Conservation (phyloP, 1,140 invertebrate species). For the Metaphire vulgaris region DNA sequence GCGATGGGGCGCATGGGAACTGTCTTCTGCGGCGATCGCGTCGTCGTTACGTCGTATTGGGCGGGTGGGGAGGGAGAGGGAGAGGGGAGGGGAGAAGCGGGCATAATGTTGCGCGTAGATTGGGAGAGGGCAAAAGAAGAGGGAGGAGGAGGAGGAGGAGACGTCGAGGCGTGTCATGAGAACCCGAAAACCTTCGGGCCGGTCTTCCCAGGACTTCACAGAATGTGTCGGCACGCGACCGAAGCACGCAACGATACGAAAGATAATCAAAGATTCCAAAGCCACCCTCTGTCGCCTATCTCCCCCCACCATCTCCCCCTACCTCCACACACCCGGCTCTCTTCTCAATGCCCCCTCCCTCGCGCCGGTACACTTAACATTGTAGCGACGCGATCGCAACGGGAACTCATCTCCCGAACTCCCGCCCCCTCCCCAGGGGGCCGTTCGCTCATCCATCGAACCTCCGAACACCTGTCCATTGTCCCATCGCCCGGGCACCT, state of each 20-base stretch:
- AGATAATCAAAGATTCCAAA: too few species aligned
- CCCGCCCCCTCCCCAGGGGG: not conserved
- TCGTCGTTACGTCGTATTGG: too few species aligned
- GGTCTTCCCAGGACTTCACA: not conserved
- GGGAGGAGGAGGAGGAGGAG: not conserved
- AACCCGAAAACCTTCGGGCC: not conserved
- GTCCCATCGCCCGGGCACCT: not conserved
- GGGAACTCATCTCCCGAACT: too few species aligned
- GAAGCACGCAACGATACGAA: not conserved
- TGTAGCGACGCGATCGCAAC: too few species aligned
- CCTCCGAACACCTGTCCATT: not conserved
- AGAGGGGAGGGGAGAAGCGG: not conserved
- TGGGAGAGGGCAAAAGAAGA: not conserved
- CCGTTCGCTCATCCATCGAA: not conserved
- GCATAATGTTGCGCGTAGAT: not conserved
- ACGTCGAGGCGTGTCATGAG: not conserved
- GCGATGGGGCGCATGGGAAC: too few species aligned
- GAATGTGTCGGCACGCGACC: not conserved
- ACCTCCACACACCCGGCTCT: too few species aligned
- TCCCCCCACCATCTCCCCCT: too few species aligned
- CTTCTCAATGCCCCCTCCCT: too few species aligned
- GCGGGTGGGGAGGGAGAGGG: not conserved
- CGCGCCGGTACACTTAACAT: too few species aligned
- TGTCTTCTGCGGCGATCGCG: too few species aligned
- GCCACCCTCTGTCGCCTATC: too few species aligned